Evolutionary conservation across 2,113 vertebrate species (phyloP).

Genomic region (Bombycilla garrulus): DNA sequence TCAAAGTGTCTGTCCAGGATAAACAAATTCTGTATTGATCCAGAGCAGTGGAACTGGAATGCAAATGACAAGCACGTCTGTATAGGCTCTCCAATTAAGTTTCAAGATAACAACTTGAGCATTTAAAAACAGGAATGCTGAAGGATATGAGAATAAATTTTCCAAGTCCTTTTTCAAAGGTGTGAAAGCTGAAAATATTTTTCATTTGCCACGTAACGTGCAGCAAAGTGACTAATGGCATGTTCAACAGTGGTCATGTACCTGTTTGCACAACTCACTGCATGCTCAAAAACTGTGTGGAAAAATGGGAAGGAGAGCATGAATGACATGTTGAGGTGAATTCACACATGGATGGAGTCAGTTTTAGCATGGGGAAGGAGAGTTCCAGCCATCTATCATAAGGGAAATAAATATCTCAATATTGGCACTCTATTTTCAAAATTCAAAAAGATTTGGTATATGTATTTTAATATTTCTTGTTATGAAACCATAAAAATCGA

Average conservation of each 20-base stretch:
- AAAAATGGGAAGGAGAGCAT: not conserved
- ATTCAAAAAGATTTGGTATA: not conserved
- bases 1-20: not conserved
- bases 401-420: not conserved
- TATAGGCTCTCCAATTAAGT: not conserved
- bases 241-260: not conserved
- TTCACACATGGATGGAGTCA: not conserved
- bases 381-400: constrained; percentile 18
- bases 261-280: not conserved
- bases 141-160: not conserved
- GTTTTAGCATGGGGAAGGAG: not conserved
- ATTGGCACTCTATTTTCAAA: not conserved
- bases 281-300: not conserved
- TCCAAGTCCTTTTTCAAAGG: not conserved
- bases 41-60: constrained; percentile 22
- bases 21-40: not conserved
- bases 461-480: not conserved
- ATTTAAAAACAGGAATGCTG: not conserved
- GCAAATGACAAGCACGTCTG: accelerated
- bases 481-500: not conserved
- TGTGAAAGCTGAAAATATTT: not conserved
- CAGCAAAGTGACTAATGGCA: not conserved
- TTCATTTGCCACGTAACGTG: not conserved
- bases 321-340: not conserved
- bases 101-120: not conserved